These are phyloP conservation scores for Dicycla oo DNA, from an alignment of 2,888 invertebrate genomes.

Conservation along the genomic window DNA sequence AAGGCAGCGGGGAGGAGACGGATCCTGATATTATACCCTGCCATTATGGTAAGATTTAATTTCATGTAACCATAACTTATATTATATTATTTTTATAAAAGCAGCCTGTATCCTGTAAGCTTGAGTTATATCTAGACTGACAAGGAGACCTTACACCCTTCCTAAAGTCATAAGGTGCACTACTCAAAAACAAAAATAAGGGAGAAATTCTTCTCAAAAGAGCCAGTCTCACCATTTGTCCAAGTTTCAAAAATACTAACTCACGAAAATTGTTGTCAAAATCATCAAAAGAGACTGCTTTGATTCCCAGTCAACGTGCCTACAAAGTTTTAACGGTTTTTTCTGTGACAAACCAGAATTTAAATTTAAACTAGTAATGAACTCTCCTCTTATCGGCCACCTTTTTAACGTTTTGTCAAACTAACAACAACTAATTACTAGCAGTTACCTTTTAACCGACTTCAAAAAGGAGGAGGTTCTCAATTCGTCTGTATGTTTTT, in stretches of 20 bases:
- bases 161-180: too few relatives aligned
- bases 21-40: constrained; percentile 97
- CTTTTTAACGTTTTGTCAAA: neutral
- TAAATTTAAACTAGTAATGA: neutral
- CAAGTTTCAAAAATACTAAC: too few relatives aligned
- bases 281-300: too few relatives aligned
- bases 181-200: too few relatives aligned
- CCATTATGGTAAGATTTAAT: constrained; percentile 93
- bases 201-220: too few relatives aligned
- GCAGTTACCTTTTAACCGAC: neutral
- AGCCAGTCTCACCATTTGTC: too few relatives aligned
- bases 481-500: too few relatives aligned
- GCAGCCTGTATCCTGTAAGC: neutral
- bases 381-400: neutral
- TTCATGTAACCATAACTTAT: neutral
- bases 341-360: neutral
- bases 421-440: constrained; percentile 2
- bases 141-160: too few relatives aligned
- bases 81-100: neutral
- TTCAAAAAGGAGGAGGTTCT: too few relatives aligned
- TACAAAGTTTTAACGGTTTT: neutral
- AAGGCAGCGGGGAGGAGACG: constrained; percentile 82
- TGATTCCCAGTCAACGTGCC: neutral
- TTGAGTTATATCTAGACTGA: too few relatives aligned
- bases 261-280: too few relatives aligned